Base-by-base conservation (phyloP, 2,888 invertebrate genomes). In the Andrena chrysosceles region DNA sequence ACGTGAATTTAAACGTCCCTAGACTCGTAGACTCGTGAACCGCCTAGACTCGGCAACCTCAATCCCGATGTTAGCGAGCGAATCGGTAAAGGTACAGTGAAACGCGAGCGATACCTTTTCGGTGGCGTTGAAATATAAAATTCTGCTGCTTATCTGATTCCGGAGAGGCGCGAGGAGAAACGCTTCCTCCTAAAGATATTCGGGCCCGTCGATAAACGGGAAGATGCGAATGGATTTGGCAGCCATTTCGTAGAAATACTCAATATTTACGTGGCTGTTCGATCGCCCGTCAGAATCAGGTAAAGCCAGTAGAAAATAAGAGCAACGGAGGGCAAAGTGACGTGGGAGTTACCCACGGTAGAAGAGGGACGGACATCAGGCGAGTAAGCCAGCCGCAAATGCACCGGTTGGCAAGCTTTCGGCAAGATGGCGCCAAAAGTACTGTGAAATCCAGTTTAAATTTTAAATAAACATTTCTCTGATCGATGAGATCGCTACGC, bases 371-470 rank as follows among this genome's bases (percentile, higher is more conserved):
- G 78, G 73, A 71, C 82, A 77, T 83, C 85, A 69, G 66, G 80
- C 81, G 86, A 80, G 81, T 82, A 85, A 73, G 76, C 71, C 76
- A 77, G 76, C 71, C 77, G 76, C 63, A 48, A 74, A 59, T 63
- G 62, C 77, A 33, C 59, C 72, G 83, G 83, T 90, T 91, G 85
- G 71, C 31, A 64, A 42, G 74, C 73, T 71, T 75, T 76, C 81
- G 64, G 62, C 78, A 69, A 90, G 92, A 91, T 91, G 92, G 91
- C 91, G 90, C 90, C 87, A 89, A 83, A 16, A 35, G 84, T 87
- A 67, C 81, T 62, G 75, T 49, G 73, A 35, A 60, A 62, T 68
- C 48, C 60, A 16, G 33, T 69, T n/a, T 48, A 29, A 66, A 29
- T 16, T 60, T 10, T 26, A 26, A 56, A 10, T 76, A 62, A 26